Conservation (phyloP, 2,888 invertebrate species). For the Griposia aprilina region DNA sequence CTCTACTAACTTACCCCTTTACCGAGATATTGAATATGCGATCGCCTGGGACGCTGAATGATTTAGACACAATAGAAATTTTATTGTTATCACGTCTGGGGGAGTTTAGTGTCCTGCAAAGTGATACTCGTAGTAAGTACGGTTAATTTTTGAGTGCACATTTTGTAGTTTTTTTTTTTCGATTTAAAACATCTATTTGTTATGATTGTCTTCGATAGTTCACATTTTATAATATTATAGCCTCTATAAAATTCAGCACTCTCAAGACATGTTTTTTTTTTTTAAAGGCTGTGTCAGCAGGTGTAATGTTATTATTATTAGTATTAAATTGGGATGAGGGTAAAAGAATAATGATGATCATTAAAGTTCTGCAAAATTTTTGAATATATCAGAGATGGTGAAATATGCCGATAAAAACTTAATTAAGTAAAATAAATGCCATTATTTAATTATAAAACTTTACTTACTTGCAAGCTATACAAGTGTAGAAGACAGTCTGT, state of each 20-base stretch:
- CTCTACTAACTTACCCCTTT: neutral
- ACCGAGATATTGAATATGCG: neutral
- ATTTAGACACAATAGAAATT: no score
- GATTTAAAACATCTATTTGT: neutral
- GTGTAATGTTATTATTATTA: no score
- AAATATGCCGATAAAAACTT: neutral
- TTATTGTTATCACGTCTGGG: no score
- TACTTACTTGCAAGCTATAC: constrained; percentile 96
- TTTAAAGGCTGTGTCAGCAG: neutral
- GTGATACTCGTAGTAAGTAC: no score
- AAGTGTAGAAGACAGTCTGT: constrained; percentile 99
- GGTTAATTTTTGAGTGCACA: neutral
- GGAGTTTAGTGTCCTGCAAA: no score
- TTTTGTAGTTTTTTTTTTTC: neutral
- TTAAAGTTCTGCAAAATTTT: neutral
- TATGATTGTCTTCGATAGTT: neutral
- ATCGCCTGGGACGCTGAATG: neutral
- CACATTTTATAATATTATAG: neutral
- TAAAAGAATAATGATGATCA: neutral
- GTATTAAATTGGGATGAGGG: no score
- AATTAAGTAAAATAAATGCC: neutral
- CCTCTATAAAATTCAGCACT: neutral
- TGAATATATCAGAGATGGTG: neutral
- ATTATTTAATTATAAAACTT: neutral
- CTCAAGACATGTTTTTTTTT: neutral